A percentile compares a stretch with the other conserved stretches of the same genome.
phyloP scores from a whole-genome alignment of 1,140 invertebrate species.

The Lordiphosa collinella region DNA sequence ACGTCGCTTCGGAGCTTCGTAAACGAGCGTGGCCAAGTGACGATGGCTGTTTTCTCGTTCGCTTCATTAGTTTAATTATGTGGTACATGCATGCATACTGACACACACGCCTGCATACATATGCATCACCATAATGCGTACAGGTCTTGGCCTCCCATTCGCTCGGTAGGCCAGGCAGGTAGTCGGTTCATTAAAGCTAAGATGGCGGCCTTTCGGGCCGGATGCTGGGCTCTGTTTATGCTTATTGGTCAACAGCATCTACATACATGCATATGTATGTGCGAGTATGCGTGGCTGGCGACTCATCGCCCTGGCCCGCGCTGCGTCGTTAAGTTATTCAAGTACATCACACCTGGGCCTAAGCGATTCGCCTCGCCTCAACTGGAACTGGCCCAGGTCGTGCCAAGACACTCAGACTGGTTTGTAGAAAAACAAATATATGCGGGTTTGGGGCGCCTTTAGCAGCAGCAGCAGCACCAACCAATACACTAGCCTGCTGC shows the following conservation, averaged over 20 bases:
- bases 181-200: slow-evolving; percentile 68
- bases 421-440: slow-evolving; percentile 62
- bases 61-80: slow-evolving; percentile 76
- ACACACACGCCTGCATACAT: slow-evolving; percentile 3
- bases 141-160: slow-evolving; percentile 25
- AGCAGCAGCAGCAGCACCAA: slow-evolving; percentile 33
- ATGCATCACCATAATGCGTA: slow-evolving; percentile 33
- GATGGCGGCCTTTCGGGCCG: slow-evolving; percentile 62
- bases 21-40: slow-evolving; percentile 8
- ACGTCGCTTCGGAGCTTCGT: slow-evolving; percentile 22
- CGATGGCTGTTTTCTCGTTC: slow-evolving; percentile 32
- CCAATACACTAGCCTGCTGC: slow-evolving; percentile 58
- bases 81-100: slow-evolving; percentile 5
- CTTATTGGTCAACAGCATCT: slow-evolving; percentile 71
- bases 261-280: slow-evolving; percentile 47
- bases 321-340: slow-evolving; percentile 76
- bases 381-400: slow-evolving; percentile 5
- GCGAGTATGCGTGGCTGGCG: slow-evolving; percentile 52
- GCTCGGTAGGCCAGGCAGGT: slow-evolving; percentile 1
- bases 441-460: slow-evolving; percentile 64
- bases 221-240: slow-evolving; percentile 75
- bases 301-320: slow-evolving; percentile 20
- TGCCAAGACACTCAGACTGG: slow-evolving; percentile 40
- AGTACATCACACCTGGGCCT: slow-evolving; percentile 76
- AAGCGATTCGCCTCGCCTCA: slow-evolving; percentile 22